Conservation (phyloP, 2,797 vertebrate genomes). For the Sardinella longiceps region DNA sequence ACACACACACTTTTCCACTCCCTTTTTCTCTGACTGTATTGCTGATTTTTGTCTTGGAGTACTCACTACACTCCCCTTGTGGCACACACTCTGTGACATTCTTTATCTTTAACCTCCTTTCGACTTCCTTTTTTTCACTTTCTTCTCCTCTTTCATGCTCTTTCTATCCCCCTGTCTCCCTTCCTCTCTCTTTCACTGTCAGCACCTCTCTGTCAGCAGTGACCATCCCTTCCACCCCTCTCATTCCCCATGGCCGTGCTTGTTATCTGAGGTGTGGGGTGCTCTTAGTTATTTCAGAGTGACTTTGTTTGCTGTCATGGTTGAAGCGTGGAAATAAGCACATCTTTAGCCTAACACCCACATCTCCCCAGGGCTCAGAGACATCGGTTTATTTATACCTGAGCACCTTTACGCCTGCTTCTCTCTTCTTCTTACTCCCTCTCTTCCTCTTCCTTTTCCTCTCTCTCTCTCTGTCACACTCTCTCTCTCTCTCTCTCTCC, state of each 20-base stretch:
- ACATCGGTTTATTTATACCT: conserved; percentile 61
- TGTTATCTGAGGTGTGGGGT: neutral
- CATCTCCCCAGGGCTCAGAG: conserved; percentile 51
- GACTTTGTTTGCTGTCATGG: conserved; percentile 55
- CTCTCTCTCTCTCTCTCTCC: conserved; percentile 45
- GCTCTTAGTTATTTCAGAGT: conserved; percentile 27
- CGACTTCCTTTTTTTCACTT: conserved; percentile 4
- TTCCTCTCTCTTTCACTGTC: conserved; percentile 16
- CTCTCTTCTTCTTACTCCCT: neutral
- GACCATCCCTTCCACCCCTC: neutral
- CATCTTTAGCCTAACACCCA: conserved; percentile 45
- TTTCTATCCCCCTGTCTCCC: conserved; percentile 25
- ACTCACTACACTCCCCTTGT: conserved; percentile 4
- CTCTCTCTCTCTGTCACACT: neutral
- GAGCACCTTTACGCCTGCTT: conserved; percentile 4
- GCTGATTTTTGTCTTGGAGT: conserved; percentile 10
- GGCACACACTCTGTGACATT: conserved; percentile 24
- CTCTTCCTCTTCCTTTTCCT: neutral
- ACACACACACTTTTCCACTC: neutral
- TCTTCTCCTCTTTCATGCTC: conserved; percentile 14
- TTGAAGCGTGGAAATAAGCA: conserved; percentile 53
- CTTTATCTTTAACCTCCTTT: conserved; percentile 26
- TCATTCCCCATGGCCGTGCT: neutral
- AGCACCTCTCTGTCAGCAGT: neutral
- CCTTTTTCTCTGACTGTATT: neutral